These are phyloP conservation scores for Poecilia wingei DNA, from an alignment of 2,797 vertebrate genomes.

Conservation along the genomic window DNA sequence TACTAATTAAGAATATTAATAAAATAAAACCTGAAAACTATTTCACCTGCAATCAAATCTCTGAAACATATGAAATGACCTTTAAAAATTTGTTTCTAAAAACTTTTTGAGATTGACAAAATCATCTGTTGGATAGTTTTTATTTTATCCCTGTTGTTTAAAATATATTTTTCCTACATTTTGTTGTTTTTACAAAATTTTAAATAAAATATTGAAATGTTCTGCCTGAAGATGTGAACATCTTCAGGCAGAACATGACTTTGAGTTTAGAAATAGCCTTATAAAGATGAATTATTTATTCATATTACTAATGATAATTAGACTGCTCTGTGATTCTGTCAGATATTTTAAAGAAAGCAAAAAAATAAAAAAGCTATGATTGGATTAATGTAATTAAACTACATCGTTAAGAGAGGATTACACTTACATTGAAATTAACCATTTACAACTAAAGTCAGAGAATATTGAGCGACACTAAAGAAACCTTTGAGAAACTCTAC, in stretches of 20 bases:
- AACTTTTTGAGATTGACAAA: not conserved
- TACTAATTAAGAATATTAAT: not conserved
- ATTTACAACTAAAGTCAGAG: not conserved
- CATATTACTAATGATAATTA: not conserved
- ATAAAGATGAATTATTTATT: not conserved
- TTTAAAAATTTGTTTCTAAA: not conserved
- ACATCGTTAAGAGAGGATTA: not conserved
- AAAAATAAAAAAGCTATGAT: not conserved
- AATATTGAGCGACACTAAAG: not conserved
- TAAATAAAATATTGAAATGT: not conserved
- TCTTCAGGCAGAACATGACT: too few relatives aligned
- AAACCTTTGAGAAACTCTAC: not conserved
- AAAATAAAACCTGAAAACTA: not conserved
- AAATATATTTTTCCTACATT: not conserved
- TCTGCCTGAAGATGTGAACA: not conserved
- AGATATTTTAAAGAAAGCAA: not conserved
- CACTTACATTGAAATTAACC: not conserved
- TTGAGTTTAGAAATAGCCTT: not conserved
- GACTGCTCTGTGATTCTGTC: not conserved
- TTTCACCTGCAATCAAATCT: not conserved
- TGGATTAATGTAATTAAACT: not conserved
- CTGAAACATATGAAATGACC: not conserved
- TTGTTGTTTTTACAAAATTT: not conserved
- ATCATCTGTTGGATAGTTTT: not conserved
- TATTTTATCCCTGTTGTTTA: not conserved